A percentile compares a stretch with the other conserved stretches of the same genome.
phyloP scores from a whole-genome alignment of 2,797 vertebrate genomes.

The Nannoperca australis region DNA sequence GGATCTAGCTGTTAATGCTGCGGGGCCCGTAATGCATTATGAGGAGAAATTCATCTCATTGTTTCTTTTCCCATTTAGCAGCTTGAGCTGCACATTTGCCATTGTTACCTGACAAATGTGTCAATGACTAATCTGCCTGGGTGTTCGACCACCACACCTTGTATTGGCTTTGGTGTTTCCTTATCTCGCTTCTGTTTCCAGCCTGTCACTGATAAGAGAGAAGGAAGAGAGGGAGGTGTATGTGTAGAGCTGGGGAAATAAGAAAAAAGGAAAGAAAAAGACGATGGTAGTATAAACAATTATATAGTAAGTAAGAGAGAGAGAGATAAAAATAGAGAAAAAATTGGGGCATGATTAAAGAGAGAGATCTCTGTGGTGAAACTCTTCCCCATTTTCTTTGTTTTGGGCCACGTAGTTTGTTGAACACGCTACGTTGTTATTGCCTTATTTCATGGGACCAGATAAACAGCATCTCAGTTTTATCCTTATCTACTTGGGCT shows the following conservation, averaged over 20 bases:
- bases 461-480: slow-evolving; percentile 52
- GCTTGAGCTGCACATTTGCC: slow-evolving; percentile 59
- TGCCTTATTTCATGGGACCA: slow-evolving; percentile 47
- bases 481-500: slow-evolving; percentile 42
- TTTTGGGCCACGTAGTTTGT: slow-evolving; percentile 59
- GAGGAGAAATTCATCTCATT: slow-evolving; percentile 65
- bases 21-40: slow-evolving; percentile 48
- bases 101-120: slow-evolving; percentile 82
- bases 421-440: slow-evolving; percentile 51
- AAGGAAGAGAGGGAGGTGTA: slow-evolving; percentile 23
- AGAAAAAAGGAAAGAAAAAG: slow-evolving; percentile 55
- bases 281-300: slow-evolving; percentile 32
- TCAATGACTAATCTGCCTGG: slow-evolving; percentile 81
- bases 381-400: slow-evolving; percentile 5
- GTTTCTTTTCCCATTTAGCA: slow-evolving; percentile 66
- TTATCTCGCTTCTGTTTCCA: slow-evolving; percentile 82
- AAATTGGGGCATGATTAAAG: slow-evolving; percentile 64
- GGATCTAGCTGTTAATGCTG: slow-evolving; percentile 47
- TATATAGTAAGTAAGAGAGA: slow-evolving; percentile 21
- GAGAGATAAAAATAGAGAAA: slow-evolving; percentile 42
- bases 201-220: slow-evolving; percentile 81
- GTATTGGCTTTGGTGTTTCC: slow-evolving; percentile 73
- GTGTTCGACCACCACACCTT: slow-evolving; percentile 78
- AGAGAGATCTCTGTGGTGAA: slow-evolving; percentile 43
- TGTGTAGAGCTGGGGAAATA: slow-evolving; percentile 40